Percentiles rank a stretch among this genome's conserved stretches.
These are phyloP conservation scores for Bombus balteatus DNA, from an alignment of 1,140 invertebrate genomes.

Conservation along the genomic window DNA sequence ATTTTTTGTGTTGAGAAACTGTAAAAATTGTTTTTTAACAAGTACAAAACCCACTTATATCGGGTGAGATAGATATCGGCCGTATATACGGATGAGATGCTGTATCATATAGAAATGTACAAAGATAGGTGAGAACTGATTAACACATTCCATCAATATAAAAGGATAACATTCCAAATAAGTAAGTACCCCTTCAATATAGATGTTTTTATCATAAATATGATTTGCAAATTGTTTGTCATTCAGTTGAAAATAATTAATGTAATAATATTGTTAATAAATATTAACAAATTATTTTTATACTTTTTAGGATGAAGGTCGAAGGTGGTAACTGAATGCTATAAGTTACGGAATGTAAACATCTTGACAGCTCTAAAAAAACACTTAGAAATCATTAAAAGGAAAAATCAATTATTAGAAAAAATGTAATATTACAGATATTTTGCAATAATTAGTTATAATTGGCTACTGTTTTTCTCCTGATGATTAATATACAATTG, in stretches of 20 bases:
- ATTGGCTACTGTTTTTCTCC: background rate
- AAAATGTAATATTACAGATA: conserved; percentile 8
- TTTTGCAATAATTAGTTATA: conserved; percentile 14
- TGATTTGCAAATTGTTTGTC: background rate
- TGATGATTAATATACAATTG: background rate
- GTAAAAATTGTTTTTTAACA: conserved; percentile 3
- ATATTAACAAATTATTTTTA: conserved; percentile 15
- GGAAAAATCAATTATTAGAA: background rate
- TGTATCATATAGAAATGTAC: background rate
- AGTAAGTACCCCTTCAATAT: background rate
- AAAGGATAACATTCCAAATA: background rate
- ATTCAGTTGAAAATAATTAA: background rate
- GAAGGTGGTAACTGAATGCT: conserved; percentile 32
- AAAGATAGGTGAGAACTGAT: background rate
- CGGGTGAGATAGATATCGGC: background rate
- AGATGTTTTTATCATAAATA: background rate
- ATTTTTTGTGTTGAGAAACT: background rate
- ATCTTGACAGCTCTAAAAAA: background rate
- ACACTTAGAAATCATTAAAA: background rate
- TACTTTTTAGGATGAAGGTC: conserved; percentile 51
- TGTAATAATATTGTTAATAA: too few species aligned
- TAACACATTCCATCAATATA: background rate
- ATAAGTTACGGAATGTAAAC: background rate
- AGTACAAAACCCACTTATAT: conserved; percentile 26
- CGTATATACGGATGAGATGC: background rate